Base-by-base conservation (phyloP, 2,113 vertebrate genomes). In the Colaptes auratus region DNA sequence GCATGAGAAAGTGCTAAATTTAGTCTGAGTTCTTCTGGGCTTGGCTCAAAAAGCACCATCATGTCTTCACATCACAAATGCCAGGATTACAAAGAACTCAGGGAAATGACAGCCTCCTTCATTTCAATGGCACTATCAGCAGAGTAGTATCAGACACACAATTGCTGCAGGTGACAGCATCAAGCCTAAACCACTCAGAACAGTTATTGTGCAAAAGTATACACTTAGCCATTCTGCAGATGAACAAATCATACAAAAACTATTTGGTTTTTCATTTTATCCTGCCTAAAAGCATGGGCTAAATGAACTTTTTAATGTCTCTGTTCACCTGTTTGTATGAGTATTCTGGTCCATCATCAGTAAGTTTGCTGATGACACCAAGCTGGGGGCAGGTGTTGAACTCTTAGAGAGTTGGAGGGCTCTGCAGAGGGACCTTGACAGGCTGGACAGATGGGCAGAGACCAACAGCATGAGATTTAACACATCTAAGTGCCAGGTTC, bases 81-180 rank as follows among this genome's bases (percentile, higher is more conserved):
- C 36, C 15, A 12, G 53, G 61, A 56, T 28, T 6, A 8, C 0
- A 3, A n/a, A n/a, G 35, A 61, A 12, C 60, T 16, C 5, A 0
- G 30, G n/a, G 69, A 58, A 61, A 36, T 1, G 23, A 30, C 19
- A 15, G 35, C 18, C 35, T 70, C 28, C 2, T 9, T 65, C n/a
- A 23, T n/a, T 24, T 66, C 35, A 52, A 1, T 7, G 23, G 33
- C n/a, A 36, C 20, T 39, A 35, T 12, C 11, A 59, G 46, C 39
- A 93, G 33, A 56, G 35, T 3, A 59, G 33, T 12, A 4, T 30
- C 46, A 31, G 76, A 58, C 15, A 44, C 36, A 20, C 44, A 12
- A 1, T 2, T 28, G 35, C 42, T 75, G 44, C 65, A 36, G 36
- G 65, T 17, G 35, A 78, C 33, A 56, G 48, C 36, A 61, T 5